Base-by-base conservation (phyloP, 2,113 vertebrate genomes). In the Calyptomena viridis region DNA sequence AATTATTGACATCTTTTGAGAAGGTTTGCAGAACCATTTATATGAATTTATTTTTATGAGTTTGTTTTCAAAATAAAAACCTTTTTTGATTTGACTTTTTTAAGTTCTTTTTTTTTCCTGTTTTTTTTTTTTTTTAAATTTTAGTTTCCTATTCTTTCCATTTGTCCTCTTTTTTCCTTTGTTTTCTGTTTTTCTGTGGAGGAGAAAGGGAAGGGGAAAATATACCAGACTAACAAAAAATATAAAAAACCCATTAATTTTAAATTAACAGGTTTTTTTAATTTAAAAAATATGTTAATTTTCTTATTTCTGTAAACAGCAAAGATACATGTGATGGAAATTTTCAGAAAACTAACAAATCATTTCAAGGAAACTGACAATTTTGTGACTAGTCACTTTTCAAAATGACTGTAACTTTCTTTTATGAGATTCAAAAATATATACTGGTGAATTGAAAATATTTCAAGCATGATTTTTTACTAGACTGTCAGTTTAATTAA, bases 401-500 rank as follows among this genome's bases (percentile, higher is more conserved):
- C 55, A 95, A 22, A 83, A 69, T 4, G 1, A 50, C 46, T 55
- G 10, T 35, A 95, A 62, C 25, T 69, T 44, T 79, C 2, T 68
- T 93, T 92, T 90, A 73, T 22, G 72, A 77, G 31, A 53, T 69
- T 80, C 14, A 73, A 83, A 92, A 88, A 28, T 2, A 9, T 50
- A 58, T 46, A 14, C 30, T 58, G 53, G 50, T 74, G 52, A 86
- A 64, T 22, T 27, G 73, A 85, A 88, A 93, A 83, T 86, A 88
- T 75, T 94, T 91, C 42, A 88, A 80, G 50, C 47, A 23, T 53
- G 59, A 50, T 47, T 88, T 94, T 96, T 91, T 17, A 74, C 80
- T 84, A 72, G 77, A 31, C 35, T 91, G 60, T 72, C 56, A 21
- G 44, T 95, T 97, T 98, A 98, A 97, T 97, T 97, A 96, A 97